Percentiles rank a stretch among this genome's conserved stretches.
Conservation (phyloP, 2,888 invertebrate genomes). For the Dinocampus coccinellae region DNA sequence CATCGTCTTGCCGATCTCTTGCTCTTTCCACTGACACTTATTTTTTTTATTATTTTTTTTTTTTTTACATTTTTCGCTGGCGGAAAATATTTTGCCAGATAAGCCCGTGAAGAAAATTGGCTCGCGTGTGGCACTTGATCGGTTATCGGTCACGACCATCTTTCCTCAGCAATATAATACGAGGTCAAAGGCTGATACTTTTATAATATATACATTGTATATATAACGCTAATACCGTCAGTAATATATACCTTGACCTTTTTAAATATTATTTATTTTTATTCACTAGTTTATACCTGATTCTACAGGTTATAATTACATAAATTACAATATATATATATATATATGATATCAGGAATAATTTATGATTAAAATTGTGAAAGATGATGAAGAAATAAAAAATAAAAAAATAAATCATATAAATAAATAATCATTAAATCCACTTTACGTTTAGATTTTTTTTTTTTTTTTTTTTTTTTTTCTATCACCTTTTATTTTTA, state of each 20-base stretch:
- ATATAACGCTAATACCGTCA: background rate
- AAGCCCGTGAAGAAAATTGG: slow-evolving; percentile 17
- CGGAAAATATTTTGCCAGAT: slow-evolving; percentile 13
- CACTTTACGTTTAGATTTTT: background rate
- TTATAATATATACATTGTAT: background rate
- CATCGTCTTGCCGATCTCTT: too few relatives aligned
- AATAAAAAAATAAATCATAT: too few relatives aligned
- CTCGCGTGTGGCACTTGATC: slow-evolving; percentile 9
- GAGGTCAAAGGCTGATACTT: background rate
- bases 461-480: background rate
- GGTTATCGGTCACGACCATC: slow-evolving; percentile 10
- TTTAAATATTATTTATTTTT: background rate
- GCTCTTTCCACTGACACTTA: too few relatives aligned
- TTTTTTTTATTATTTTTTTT: background rate
- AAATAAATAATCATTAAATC: too few relatives aligned
- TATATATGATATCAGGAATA: too few relatives aligned
- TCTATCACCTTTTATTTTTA: background rate
- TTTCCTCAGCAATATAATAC: background rate
- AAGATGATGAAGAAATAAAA: too few relatives aligned
- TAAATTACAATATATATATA: background rate
- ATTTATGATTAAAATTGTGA: too few relatives aligned
- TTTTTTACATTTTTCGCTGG: background rate
- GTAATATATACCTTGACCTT: background rate
- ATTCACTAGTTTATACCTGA: background rate
- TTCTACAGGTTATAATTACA: background rate